Evolutionary conservation across 2,888 invertebrate genomes (phyloP), one percentile per base, ranked within the genome.

Genomic region (Oegoconia quadripuncta): DNA sequence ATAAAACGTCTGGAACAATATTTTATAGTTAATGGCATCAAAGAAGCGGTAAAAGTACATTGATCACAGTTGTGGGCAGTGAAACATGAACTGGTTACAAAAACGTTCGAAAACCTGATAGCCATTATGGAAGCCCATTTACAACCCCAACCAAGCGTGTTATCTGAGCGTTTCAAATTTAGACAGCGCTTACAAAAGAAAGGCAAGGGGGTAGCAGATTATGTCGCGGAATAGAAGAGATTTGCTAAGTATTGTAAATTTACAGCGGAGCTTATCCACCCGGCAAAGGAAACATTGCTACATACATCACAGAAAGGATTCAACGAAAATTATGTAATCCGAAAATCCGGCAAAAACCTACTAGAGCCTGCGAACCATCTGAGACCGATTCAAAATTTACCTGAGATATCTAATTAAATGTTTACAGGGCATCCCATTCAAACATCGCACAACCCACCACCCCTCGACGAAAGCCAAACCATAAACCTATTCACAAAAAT

Each of bases 241-340:
- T 1, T 45, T 15, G 13, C 34, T 1, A 28, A 30, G 11, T 6
- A 22, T 23, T 55, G 51, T 16, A 13, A 29, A 1, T 55, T 55
- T 12, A 25, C 5, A 0, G 16, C 9, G 4, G n/a, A n/a, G n/a
- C n/a, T n/a, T n/a, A n/a, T n/a, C n/a, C n/a, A n/a, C n/a, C n/a
- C n/a, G n/a, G n/a, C n/a, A n/a, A n/a, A n/a, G n/a, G n/a, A n/a
- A n/a, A n/a, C n/a, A n/a, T n/a, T n/a, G n/a, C n/a, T n/a, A n/a
- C n/a, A n/a, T n/a, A n/a, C n/a, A n/a, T n/a, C n/a, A n/a, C n/a
- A n/a, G n/a, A n/a, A n/a, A n/a, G n/a, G n/a, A n/a, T n/a, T n/a
- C n/a, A n/a, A n/a, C n/a, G n/a, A n/a, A n/a, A n/a, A n/a, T n/a
- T n/a, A n/a, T n/a, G n/a, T n/a, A n/a, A n/a, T n/a, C n/a, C n/a